phyloP scores from a whole-genome alignment of 2,888 invertebrate species.

The Junonia oenone region DNA sequence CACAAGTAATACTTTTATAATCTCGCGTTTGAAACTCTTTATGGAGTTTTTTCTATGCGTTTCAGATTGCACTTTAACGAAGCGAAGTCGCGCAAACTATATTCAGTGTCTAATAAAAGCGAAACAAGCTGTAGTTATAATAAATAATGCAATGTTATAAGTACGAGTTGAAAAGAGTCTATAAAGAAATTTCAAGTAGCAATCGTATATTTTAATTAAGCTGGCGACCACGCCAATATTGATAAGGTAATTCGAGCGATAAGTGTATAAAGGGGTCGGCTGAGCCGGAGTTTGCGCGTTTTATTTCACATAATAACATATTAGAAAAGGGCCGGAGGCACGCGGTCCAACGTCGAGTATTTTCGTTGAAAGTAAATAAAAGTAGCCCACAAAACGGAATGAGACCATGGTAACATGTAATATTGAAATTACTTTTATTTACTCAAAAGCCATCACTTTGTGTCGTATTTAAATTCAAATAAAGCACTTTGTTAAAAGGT shows the following conservation, averaged over 20 bases:
- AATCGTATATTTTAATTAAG: constrained; percentile 72
- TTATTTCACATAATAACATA: constrained; percentile 75
- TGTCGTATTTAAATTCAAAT: background rate
- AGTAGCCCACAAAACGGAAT: constrained; percentile 46
- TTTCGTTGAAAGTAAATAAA: constrained; percentile 65
- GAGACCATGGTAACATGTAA: constrained; percentile 40
- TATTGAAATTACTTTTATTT: constrained; percentile 10
- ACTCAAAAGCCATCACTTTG: background rate
- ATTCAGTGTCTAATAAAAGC: constrained; percentile 21
- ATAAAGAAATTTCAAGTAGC: constrained; percentile 56
- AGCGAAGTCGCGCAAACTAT: constrained; percentile 11
- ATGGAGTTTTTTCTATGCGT: constrained; percentile 8
- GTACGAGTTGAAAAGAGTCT: constrained; percentile 21
- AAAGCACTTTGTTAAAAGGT: background rate
- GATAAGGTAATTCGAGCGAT: constrained; percentile 54
- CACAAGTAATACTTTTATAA: background rate
- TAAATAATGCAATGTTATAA: constrained; percentile 13
- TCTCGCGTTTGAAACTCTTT: constrained; percentile 4
- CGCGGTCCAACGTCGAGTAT: constrained; percentile 45
- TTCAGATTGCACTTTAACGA: constrained; percentile 23
- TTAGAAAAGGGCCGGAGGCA: constrained; percentile 52
- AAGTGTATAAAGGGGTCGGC: constrained; percentile 39
- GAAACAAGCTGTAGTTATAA: constrained; percentile 11
- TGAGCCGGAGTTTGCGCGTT: constrained; percentile 48
- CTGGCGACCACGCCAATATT: constrained; percentile 57